phyloP scores from a whole-genome alignment of 1,140 invertebrate species.

The Proctacanthus coquilletti region DNA sequence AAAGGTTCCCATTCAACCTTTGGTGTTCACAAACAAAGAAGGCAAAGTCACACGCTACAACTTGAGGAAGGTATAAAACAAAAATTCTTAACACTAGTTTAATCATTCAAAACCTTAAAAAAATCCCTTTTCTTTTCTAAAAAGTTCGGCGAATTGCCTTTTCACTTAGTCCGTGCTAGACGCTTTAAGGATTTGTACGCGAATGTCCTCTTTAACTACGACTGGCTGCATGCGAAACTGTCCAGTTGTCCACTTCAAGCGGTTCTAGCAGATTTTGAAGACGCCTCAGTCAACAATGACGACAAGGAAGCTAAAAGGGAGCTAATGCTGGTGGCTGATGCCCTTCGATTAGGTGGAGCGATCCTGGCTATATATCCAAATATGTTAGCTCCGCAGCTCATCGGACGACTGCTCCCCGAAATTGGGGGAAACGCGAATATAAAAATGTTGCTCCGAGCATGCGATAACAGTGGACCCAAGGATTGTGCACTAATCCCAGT shows the following conservation, averaged over 20 bases:
- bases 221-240: slow-evolving; percentile 93
- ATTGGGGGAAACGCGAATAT: slow-evolving; percentile 64
- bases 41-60: slow-evolving; percentile 75
- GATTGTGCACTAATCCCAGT: slow-evolving; percentile 82
- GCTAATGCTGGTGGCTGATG: slow-evolving; percentile 86
- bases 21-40: slow-evolving; percentile 82
- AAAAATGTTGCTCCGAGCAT: slow-evolving; percentile 73
- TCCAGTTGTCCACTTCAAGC: slow-evolving; percentile 89
- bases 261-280: slow-evolving; percentile 90
- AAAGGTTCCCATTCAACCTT: slow-evolving; percentile 88
- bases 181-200: slow-evolving; percentile 87
- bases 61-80: slow-evolving; percentile 53
- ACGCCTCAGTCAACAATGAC: slow-evolving; percentile 70
- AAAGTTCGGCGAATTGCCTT: slow-evolving; percentile 89
- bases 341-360: slow-evolving; percentile 77
- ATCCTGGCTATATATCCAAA: slow-evolving; percentile 81
- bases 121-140: slow-evolving; percentile 10
- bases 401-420: slow-evolving; percentile 84
- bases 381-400: slow-evolving; percentile 90
- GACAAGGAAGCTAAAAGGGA: slow-evolving; percentile 77
- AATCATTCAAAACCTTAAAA: slow-evolving; percentile 1
- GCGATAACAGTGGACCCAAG: slow-evolving; percentile 69
- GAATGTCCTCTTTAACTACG: slow-evolving; percentile 92
- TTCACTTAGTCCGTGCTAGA: slow-evolving; percentile 77
- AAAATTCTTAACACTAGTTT: background rate